Evolutionary conservation across 2,113 vertebrate genomes (phyloP), one percentile per base, ranked within the genome.

Genomic region (Caretta caretta): DNA sequence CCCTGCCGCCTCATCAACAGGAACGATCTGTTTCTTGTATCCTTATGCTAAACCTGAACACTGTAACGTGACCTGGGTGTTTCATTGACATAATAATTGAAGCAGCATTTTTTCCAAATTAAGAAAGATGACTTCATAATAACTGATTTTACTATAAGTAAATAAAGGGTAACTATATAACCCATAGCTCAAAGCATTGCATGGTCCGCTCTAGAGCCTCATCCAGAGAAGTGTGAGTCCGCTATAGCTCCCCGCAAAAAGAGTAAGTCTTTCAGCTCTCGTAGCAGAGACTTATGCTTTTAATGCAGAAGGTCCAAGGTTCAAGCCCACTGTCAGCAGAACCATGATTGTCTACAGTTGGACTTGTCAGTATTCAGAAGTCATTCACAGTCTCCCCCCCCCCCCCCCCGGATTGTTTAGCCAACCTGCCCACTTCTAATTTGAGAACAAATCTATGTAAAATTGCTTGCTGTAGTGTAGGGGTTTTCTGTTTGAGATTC

Each of bases 121-220:
- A 78, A 89, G 88, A 96, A 96, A 90, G 48, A 20, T 62, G 82
- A 49, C 89, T 88, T 94, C 50, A 51, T 83, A 88, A 92, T 85
- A 96, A 96, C 87, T 90, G 89, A 95, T 96, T 95, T 65, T 94
- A 78, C 94, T 96, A 62, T 87, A 81, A 96, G 85, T 92, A 94
- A 94, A 95, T 95, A 94, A 95, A 96, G 54, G 83, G 31, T 95
- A 96, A 96, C 96, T 96, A 96, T 85, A 54, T 83, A 90, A 72
- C 85, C 94, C 95, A 83, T 89, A 95, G 81, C 86, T 95, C 87
- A 90, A 72, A 94, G 59, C 75, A 86, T 91, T 88, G 83, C 53
- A 85, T 65, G 88, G 90, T n/a, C 72, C 87, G 78, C 90, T 94
- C 93, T 80, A 94, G 38, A 38, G 80, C 38, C 83, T 91, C 7